A percentile compares a stretch with the other conserved stretches of the same genome.
phyloP scores from a whole-genome alignment of 1,140 invertebrate genomes.

The Aphaenogaster floridana region DNA sequence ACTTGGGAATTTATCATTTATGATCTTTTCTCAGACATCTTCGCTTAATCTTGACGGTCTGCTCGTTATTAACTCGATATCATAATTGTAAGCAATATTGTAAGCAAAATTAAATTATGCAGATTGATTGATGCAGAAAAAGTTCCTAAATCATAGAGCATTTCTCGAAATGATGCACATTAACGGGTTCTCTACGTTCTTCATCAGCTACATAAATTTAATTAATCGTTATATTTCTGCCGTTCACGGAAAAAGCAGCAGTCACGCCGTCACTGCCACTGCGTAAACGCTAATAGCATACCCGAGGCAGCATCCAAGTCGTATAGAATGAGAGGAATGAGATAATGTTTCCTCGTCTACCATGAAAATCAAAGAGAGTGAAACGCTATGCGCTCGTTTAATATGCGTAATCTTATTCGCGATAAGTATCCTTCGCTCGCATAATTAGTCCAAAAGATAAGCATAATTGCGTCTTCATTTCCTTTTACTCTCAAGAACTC shows the following conservation, averaged over 20 bases:
- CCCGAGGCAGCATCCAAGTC: conserved; percentile 35
- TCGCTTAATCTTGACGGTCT: background rate
- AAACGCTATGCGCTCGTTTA: conserved; percentile 51
- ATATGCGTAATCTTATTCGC: conserved; percentile 60
- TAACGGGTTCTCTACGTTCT: conserved; percentile 25
- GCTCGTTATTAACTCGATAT: background rate
- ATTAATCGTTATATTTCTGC: conserved; percentile 49
- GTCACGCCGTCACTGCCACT: conserved; percentile 21
- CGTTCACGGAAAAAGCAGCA: conserved; percentile 45
- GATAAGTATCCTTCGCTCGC: conserved; percentile 50
- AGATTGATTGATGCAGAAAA: background rate
- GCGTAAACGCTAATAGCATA: conserved; percentile 47
- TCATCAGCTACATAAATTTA: conserved; percentile 26
- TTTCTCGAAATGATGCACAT: background rate
- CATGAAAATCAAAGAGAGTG: conserved; percentile 55
- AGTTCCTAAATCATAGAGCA: background rate
- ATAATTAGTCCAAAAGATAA: conserved; percentile 55
- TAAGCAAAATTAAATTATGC: background rate
- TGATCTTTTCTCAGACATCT: background rate
- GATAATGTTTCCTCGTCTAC: conserved; percentile 40
- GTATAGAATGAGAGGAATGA: conserved; percentile 46
- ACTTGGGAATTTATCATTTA: conserved; percentile 25
- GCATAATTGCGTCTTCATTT: conserved; percentile 54
- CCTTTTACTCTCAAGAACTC: conserved; percentile 24
- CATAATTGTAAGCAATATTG: background rate